Percentiles rank a stretch among this genome's conserved stretches.
These are phyloP conservation scores for Gorilla gorilla DNA, from an alignment of 2,113 vertebrate species.

Conservation along the genomic window DNA sequence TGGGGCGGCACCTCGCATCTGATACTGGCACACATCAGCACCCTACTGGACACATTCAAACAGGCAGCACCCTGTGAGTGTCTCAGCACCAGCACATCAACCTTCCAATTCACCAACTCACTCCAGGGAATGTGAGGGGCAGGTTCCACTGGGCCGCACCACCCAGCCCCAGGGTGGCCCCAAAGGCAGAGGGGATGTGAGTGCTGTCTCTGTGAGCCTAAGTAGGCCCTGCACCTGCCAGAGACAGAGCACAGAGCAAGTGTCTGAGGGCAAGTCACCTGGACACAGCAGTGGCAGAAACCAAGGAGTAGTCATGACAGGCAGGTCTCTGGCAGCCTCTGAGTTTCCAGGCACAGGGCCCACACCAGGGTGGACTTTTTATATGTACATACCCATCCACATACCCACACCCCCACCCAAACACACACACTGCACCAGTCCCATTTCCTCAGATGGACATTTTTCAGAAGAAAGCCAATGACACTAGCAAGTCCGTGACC, in stretches of 20 bases:
- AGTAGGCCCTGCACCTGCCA: not conserved
- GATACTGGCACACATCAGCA: not conserved
- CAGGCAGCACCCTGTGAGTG: too few relatives aligned
- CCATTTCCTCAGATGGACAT: not conserved
- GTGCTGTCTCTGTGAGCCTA: not conserved
- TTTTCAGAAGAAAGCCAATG: not conserved
- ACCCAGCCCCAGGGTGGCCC: not conserved
- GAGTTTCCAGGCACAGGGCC: not conserved
- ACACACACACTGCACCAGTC: not conserved
- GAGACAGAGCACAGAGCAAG: not conserved
- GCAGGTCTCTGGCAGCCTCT: not conserved
- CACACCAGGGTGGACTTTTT: not conserved
- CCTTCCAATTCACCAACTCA: not conserved
- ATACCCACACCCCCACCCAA: too few relatives aligned
- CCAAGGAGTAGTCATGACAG: accelerated
- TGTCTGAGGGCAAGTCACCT: not conserved
- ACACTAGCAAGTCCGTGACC: not conserved
- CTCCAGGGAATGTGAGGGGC: not conserved
- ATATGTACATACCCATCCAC: too few relatives aligned
- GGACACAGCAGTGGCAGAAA: not conserved
- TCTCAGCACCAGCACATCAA: not conserved
- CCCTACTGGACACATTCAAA: not conserved
- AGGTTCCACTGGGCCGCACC: not conserved
- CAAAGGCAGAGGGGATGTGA: not conserved
- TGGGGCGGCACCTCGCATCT: too few relatives aligned